Evolutionary conservation across 2,797 vertebrate species (phyloP).

Genomic region (Platyrinchus mystaceus): DNA sequence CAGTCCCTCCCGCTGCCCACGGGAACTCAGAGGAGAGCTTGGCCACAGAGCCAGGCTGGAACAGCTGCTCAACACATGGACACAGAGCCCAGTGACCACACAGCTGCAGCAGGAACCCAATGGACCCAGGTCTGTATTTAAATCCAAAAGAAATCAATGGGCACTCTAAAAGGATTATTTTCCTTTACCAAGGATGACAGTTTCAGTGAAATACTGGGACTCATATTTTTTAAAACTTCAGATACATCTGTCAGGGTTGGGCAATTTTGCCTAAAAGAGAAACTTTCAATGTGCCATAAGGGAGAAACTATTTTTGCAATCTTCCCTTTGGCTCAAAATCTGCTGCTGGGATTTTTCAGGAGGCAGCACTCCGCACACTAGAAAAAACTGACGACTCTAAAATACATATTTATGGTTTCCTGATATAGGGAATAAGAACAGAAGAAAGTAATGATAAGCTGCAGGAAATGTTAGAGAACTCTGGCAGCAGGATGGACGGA

Average conservation of each 20-base stretch:
- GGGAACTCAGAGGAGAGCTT: background rate
- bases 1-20: background rate
- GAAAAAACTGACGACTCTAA: background rate
- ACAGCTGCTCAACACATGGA: rapidly evolving
- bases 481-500: background rate
- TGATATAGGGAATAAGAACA: slow-evolving; percentile 47
- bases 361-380: background rate
- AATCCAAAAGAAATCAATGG: background rate
- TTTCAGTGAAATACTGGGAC: slow-evolving; percentile 24
- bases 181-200: background rate
- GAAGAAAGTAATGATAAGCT: background rate
- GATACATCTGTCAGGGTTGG: slow-evolving; percentile 52
- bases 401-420: slow-evolving; percentile 58
- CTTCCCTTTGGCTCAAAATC: slow-evolving; percentile 63
- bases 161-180: background rate
- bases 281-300: slow-evolving; percentile 55
- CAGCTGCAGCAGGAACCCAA: rapidly evolving
- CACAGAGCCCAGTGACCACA: background rate
- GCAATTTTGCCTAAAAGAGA: slow-evolving; percentile 39
- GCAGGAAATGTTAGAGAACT: background rate
- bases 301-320: slow-evolving; percentile 62
- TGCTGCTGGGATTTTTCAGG: slow-evolving; percentile 51
- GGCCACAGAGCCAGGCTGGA: background rate
- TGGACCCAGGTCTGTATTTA: rapidly evolving
- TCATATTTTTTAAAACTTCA: slow-evolving; percentile 42